These are phyloP conservation scores for Halictus quadricinctus DNA, from an alignment of 2,888 invertebrate genomes.

Conservation along the genomic window DNA sequence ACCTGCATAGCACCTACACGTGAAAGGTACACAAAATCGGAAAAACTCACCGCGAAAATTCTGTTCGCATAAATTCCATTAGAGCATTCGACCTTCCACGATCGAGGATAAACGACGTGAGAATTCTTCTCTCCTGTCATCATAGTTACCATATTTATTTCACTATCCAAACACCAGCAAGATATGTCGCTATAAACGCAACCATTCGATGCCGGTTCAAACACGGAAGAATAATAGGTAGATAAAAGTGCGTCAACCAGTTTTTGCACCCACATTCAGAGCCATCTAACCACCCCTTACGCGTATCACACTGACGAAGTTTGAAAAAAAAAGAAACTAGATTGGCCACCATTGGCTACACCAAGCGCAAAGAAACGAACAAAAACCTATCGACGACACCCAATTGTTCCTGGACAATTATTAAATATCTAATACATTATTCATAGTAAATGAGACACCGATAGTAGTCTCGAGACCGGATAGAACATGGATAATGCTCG, in stretches of 20 bases:
- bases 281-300: slow-evolving; percentile 13
- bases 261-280: background rate
- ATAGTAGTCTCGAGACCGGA: background rate
- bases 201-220: slow-evolving; percentile 5
- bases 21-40: background rate
- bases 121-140: background rate
- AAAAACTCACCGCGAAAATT: background rate
- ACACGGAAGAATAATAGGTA: slow-evolving; percentile 5
- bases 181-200: background rate
- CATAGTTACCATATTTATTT: slow-evolving; percentile 15
- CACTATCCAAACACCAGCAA: slow-evolving; percentile 9
- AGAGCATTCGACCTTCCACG: background rate
- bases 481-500: background rate
- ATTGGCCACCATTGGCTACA: background rate
- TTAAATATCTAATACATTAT: background rate
- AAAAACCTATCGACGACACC: background rate
- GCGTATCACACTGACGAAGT: slow-evolving; percentile 1
- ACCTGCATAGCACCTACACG: background rate
- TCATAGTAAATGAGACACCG: background rate
- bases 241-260: slow-evolving; percentile 14
- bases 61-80: background rate
- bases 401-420: background rate
- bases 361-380: background rate
- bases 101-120: background rate
- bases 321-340: background rate